A percentile compares a stretch with the other conserved stretches of the same genome.
These are phyloP conservation scores for Xanthia icteritia DNA, from an alignment of 2,888 invertebrate species.

Conservation along the genomic window DNA sequence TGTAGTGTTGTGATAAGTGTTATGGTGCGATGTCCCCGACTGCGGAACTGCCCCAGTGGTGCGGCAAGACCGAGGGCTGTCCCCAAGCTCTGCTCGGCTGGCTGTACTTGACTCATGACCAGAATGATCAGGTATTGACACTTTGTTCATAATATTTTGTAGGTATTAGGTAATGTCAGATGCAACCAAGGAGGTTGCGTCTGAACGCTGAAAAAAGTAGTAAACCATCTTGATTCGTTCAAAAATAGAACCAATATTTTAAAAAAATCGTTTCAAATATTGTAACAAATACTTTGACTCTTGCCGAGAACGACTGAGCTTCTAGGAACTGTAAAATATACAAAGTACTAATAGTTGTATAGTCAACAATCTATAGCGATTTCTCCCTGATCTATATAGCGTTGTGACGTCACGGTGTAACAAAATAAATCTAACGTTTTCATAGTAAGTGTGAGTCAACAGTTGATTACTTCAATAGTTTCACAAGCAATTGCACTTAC, in stretches of 20 bases:
- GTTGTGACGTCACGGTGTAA: conserved; percentile 61
- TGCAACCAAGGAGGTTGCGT: too few relatives aligned
- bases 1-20: conserved; percentile 60
- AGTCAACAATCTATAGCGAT: conserved; percentile 31
- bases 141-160: too few relatives aligned
- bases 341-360: conserved; percentile 21
- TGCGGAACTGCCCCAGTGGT: conserved; percentile 87
- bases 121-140: conserved; percentile 85
- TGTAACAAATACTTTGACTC: conserved; percentile 1
- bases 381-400: conserved; percentile 56
- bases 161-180: neutral
- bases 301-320: neutral
- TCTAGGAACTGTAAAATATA: conserved; percentile 16
- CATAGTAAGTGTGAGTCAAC: conserved; percentile 59
- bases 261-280: conserved; percentile 12
- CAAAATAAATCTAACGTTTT: conserved; percentile 60
- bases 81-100: conserved; percentile 86
- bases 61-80: conserved; percentile 83
- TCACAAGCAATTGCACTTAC: conserved; percentile 19
- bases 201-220: conserved; percentile 5
- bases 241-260: conserved; percentile 58
- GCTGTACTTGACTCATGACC: conserved; percentile 85
- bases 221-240: conserved; percentile 45
- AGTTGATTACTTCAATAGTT: conserved; percentile 43
- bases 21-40: conserved; percentile 86